A percentile compares a stretch with the other conserved stretches of the same genome.
These are phyloP conservation scores for Triops cancriformis DNA, from an alignment of 1,140 invertebrate genomes.

Conservation along the genomic window DNA sequence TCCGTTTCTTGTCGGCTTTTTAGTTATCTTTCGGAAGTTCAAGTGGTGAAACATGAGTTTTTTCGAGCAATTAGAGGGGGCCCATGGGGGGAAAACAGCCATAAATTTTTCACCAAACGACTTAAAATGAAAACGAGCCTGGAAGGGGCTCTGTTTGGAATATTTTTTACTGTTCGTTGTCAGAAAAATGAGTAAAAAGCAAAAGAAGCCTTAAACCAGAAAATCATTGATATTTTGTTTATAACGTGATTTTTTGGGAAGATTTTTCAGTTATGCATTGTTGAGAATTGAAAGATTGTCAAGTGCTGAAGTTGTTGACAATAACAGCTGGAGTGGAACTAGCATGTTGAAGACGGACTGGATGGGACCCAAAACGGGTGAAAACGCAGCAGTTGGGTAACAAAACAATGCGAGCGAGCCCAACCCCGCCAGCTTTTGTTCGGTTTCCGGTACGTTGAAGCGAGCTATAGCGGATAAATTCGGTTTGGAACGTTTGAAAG, in stretches of 20 bases:
- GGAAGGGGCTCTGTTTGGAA: background rate
- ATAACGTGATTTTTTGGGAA: too few relatives aligned
- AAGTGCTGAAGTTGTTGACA: background rate
- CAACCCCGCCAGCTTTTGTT: background rate
- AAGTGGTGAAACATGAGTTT: slow-evolving; percentile 10
- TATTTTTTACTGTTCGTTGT: too few relatives aligned
- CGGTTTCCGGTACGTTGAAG: slow-evolving; percentile 5
- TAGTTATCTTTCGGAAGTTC: slow-evolving; percentile 4
- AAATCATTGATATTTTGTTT: too few relatives aligned
- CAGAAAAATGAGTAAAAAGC: too few relatives aligned
- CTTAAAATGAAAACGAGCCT: background rate
- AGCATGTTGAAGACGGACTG: background rate
- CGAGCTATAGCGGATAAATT: background rate
- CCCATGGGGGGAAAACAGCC: background rate
- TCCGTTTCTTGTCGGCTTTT: background rate
- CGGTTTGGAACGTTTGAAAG: background rate
- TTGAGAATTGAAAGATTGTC: background rate
- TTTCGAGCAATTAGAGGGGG: slow-evolving; percentile 6
- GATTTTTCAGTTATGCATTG: too few relatives aligned
- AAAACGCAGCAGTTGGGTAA: background rate
- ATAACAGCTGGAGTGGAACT: background rate
- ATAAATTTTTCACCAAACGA: background rate
- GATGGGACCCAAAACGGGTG: background rate
- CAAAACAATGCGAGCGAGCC: background rate
- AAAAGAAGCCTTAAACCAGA: too few relatives aligned